phyloP scores from a whole-genome alignment of 2,797 vertebrate species.

The Mareca penelope region DNA sequence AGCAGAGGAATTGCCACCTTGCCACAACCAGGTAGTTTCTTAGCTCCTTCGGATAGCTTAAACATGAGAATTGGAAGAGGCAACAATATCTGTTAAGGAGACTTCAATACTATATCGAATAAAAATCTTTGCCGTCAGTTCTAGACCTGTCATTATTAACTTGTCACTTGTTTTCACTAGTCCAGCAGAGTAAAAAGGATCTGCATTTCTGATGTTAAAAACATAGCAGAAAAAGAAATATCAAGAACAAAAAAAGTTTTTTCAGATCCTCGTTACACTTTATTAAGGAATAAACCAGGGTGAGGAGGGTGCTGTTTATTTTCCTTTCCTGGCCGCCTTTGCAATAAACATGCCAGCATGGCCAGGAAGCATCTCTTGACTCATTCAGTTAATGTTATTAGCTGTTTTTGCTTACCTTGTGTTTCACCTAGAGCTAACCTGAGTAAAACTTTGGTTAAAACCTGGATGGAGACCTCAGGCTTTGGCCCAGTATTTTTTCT shows the following conservation, averaged over 20 bases:
- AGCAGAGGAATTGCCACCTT: accelerated
- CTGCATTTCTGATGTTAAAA: not conserved
- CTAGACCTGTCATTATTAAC: not conserved
- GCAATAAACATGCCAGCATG: not conserved
- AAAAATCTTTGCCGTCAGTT: not conserved
- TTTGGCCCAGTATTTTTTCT: not conserved
- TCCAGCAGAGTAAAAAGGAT: not conserved
- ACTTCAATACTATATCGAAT: not conserved
- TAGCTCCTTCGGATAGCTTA: not conserved
- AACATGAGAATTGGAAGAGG: not conserved
- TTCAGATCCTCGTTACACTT: not conserved
- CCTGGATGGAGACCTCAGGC: not conserved
- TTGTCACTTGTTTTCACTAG: not conserved
- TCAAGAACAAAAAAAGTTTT: not conserved
- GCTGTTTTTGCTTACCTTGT: not conserved
- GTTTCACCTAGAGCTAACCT: not conserved
- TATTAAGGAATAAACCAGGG: not conserved
- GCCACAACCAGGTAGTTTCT: not conserved
- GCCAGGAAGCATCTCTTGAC: not conserved
- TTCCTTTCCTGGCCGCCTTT: not conserved
- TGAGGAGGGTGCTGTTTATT: not conserved
- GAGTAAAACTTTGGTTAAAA: not conserved
- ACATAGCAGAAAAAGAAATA: not conserved
- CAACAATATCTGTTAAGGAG: not conserved
- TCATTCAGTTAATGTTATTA: not conserved